These are phyloP conservation scores for Serinus canaria DNA, from an alignment of 2,113 vertebrate genomes.

Conservation along the genomic window DNA sequence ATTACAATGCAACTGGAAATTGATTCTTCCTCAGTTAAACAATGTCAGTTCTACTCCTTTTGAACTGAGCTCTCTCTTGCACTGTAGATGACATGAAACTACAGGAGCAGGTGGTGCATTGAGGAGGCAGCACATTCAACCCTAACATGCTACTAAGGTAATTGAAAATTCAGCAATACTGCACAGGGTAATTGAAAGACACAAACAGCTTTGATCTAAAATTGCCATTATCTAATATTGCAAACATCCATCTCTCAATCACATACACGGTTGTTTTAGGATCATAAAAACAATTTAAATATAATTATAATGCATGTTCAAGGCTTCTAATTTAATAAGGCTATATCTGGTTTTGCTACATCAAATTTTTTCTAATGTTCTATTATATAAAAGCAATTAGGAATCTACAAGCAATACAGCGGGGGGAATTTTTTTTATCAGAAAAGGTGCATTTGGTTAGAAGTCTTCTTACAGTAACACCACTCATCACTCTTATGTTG, in stretches of 20 bases:
- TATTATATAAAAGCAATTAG: constrained; percentile 28
- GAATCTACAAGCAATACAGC: not conserved
- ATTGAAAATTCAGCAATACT: not conserved
- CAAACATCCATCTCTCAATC: not conserved
- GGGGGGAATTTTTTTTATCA: not conserved
- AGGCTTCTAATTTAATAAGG: constrained; percentile 13
- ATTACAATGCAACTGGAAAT: not conserved
- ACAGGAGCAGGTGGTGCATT: not conserved
- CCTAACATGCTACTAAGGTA: not conserved
- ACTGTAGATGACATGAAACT: not conserved
- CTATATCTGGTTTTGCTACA: constrained; percentile 13
- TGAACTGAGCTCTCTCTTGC: not conserved
- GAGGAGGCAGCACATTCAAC: not conserved
- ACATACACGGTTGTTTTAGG: not conserved
- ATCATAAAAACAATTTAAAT: constrained; percentile 24
- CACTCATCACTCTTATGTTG: not conserved
- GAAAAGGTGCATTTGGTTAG: not conserved
- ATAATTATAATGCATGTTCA: constrained; percentile 9
- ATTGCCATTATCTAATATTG: not conserved
- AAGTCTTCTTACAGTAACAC: not conserved
- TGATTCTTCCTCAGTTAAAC: not conserved
- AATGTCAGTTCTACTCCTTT: not conserved
- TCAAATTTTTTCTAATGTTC: not conserved
- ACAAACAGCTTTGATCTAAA: constrained; percentile 5
- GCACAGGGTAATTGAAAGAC: not conserved